Conservation (phyloP, 2,888 invertebrate genomes). For the Cabera pusaria region DNA sequence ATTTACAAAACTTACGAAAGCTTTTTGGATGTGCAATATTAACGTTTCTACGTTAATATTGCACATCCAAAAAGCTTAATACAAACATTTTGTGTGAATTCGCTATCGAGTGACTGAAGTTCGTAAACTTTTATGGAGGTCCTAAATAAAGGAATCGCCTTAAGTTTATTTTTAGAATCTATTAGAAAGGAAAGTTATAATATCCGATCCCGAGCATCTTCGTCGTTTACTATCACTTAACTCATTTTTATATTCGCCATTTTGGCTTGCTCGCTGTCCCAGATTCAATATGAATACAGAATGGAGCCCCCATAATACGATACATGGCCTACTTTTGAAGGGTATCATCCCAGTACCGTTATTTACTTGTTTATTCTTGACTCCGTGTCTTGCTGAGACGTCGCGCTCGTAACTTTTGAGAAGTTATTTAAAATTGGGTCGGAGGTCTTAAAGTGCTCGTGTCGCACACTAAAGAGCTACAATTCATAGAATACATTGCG, state of each 20-base stretch:
- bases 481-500: too few species aligned
- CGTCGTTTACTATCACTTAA: conserved; percentile 74
- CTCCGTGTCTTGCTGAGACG: conserved; percentile 1
- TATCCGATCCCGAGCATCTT: conserved; percentile 50
- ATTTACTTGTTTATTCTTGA: conserved; percentile 46
- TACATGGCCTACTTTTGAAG: conserved; percentile 62
- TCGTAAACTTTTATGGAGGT: conserved; percentile 45
- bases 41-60: too few species aligned
- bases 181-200: conserved; percentile 64
- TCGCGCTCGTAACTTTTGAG: not conserved
- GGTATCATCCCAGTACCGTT: conserved; percentile 47
- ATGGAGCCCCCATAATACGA: conserved; percentile 58
- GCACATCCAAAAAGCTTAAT: too few species aligned
- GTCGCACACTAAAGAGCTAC: too few species aligned
- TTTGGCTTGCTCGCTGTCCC: conserved; percentile 68
- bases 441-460: too few species aligned
- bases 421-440: too few species aligned
- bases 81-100: conserved; percentile 30
- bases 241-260: conserved; percentile 74
- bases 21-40: conserved; percentile 15
- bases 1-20: not conserved
- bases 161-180: conserved; percentile 58
- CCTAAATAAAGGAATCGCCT: conserved; percentile 42
- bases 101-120: conserved; percentile 25
- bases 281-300: conserved; percentile 71